Conservation (phyloP, 2,113 vertebrate genomes). For the Psephotus haematonotus region DNA sequence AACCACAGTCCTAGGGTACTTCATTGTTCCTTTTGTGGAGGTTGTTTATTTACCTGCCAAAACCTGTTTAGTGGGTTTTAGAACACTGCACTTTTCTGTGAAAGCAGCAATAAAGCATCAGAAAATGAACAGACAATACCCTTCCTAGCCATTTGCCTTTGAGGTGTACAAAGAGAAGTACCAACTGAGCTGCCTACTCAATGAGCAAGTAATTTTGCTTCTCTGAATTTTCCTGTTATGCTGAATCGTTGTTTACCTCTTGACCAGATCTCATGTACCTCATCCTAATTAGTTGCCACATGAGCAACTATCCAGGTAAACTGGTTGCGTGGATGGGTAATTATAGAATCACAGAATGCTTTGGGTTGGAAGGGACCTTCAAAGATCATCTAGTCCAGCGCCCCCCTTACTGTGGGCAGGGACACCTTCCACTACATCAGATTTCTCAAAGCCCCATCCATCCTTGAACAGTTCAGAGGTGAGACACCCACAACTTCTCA, state of each 20-base stretch:
- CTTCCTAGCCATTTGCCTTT: background rate
- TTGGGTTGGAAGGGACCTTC: background rate
- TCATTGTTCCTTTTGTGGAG: background rate
- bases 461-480: background rate
- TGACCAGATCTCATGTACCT: background rate
- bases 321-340: background rate
- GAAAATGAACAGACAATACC: background rate
- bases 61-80: background rate
- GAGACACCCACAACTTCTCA: background rate
- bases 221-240: background rate
- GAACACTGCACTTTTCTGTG: background rate
- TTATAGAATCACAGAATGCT: background rate
- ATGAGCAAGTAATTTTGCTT: background rate
- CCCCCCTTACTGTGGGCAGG: background rate
- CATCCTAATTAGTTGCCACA: background rate
- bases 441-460: background rate
- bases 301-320: background rate
- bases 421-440: background rate
- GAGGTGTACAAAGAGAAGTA: background rate
- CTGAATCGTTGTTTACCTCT: background rate
- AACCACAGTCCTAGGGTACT: background rate
- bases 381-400: background rate
- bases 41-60: background rate
- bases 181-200: background rate
- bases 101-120: background rate